Percentiles rank a stretch among this genome's conserved stretches.
These are phyloP conservation scores for Drosophila nr. medialis DNA, from an alignment of 2,888 invertebrate genomes.

Conservation along the genomic window DNA sequence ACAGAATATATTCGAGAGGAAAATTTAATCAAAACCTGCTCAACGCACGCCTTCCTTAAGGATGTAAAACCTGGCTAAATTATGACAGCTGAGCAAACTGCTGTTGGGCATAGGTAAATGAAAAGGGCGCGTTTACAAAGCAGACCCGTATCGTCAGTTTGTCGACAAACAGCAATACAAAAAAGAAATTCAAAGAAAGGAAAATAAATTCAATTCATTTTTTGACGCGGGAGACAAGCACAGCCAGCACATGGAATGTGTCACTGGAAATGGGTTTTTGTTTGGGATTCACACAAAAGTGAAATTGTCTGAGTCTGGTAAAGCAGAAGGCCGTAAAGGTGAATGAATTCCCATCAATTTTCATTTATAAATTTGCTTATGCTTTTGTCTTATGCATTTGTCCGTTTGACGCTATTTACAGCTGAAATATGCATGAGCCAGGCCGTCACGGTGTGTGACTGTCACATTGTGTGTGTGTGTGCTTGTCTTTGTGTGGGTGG, in stretches of 20 bases:
- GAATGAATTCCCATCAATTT: slow-evolving; percentile 62
- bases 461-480: slow-evolving; percentile 1
- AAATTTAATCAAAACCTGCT: slow-evolving; percentile 74
- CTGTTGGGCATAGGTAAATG: neutral
- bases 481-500: slow-evolving; percentile 17
- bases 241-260: slow-evolving; percentile 36
- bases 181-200: slow-evolving; percentile 6
- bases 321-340: neutral
- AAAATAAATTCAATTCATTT: slow-evolving; percentile 55
- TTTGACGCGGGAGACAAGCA: slow-evolving; percentile 45
- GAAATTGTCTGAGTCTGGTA: slow-evolving; percentile 17
- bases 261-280: slow-evolving; percentile 37
- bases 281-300: slow-evolving; percentile 29
- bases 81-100: slow-evolving; percentile 43
- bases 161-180: slow-evolving; percentile 18
- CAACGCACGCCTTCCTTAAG: neutral
- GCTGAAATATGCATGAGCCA: slow-evolving; percentile 54
- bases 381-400: slow-evolving; percentile 67
- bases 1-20: slow-evolving; percentile 43
- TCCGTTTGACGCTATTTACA: slow-evolving; percentile 51
- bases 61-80: slow-evolving; percentile 34
- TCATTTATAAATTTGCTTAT: slow-evolving; percentile 72
- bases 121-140: slow-evolving; percentile 34
- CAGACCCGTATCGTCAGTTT: slow-evolving; percentile 42
- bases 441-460: slow-evolving; percentile 1